Conservation (phyloP, 2,888 invertebrate genomes). For the Latrodectus hesperus region DNA sequence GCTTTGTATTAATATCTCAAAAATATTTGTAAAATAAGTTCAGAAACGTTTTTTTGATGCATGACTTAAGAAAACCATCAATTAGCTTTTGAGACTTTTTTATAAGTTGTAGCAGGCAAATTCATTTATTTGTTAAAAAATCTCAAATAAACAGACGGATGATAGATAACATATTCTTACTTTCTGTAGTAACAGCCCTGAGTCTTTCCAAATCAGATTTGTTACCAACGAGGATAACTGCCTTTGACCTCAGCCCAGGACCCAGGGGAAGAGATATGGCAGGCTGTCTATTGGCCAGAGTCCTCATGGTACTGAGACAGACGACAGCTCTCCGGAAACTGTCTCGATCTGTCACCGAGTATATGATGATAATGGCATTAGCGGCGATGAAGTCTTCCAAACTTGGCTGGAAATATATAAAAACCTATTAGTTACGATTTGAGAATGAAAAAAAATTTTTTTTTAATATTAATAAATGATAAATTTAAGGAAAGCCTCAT, state of each 20-base stretch:
- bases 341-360: conserved; percentile 44
- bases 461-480: too few species aligned
- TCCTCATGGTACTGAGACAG: conserved; percentile 14
- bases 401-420: conserved; percentile 12
- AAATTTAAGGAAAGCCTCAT: too few species aligned
- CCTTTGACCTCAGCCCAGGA: conserved; percentile 52
- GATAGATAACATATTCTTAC: conserved; percentile 7
- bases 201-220: conserved; percentile 54
- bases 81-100: too few species aligned
- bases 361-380: conserved; percentile 47
- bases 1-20: too few species aligned
- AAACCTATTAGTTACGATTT: too few species aligned
- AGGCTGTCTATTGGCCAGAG: conserved; percentile 44
- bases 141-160: too few species aligned
- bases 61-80: too few species aligned
- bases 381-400: conserved; percentile 22
- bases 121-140: too few species aligned
- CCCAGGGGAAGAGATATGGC: conserved; percentile 40
- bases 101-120: too few species aligned
- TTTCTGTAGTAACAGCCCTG: conserved; percentile 34
- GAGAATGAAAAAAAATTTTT: too few species aligned
- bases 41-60: too few species aligned
- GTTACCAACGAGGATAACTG: conserved; percentile 58
- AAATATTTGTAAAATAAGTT: too few species aligned
- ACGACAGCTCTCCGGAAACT: conserved; percentile 42